phyloP scores from a whole-genome alignment of 2,888 invertebrate genomes.

The Cacoxenus indagator region DNA sequence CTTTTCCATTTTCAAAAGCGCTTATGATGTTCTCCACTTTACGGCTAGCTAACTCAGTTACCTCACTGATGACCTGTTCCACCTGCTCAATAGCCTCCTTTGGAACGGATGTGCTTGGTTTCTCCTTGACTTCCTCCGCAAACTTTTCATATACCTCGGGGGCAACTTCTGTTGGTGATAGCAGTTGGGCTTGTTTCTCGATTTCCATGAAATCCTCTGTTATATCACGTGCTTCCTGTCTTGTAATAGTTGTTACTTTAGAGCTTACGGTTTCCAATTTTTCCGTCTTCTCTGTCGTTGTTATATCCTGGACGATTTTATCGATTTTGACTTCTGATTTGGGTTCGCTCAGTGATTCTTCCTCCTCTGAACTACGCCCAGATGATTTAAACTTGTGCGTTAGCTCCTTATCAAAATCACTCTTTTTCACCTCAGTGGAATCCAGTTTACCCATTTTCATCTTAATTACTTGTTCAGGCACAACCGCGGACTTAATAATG shows the following conservation, averaged over 20 bases:
- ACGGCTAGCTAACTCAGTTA: conserved; percentile 53
- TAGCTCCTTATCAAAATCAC: conserved; percentile 69
- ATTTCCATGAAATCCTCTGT: conserved; percentile 65
- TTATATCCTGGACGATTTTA: conserved; percentile 53
- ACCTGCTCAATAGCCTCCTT: conserved; percentile 49
- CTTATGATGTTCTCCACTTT: conserved; percentile 60
- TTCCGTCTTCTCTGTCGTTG: conserved; percentile 45
- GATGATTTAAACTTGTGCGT: conserved; percentile 69
- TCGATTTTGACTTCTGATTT: conserved; percentile 51
- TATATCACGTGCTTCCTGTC: conserved; percentile 60
- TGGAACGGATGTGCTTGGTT: conserved; percentile 42
- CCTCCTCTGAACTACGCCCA: conserved; percentile 61
- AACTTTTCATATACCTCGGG: conserved; percentile 54
- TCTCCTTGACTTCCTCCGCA: conserved; percentile 58
- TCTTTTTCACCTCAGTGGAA: conserved; percentile 66
- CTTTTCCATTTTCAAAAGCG: conserved; percentile 49
- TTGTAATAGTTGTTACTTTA: conserved; percentile 48
- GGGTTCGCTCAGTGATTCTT: conserved; percentile 36
- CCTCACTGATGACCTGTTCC: conserved; percentile 48
- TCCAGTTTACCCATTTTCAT: conserved; percentile 70
- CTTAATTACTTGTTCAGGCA: conserved; percentile 69
- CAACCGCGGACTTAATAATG: conserved; percentile 67
- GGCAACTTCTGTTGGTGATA: conserved; percentile 32
- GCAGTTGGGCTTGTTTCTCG: conserved; percentile 59
- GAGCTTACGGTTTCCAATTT: conserved; percentile 43